Conservation (phyloP, 37 sponge, comb jelly and placozoan genomes). For the Diacarnus erythraeanus region DNA sequence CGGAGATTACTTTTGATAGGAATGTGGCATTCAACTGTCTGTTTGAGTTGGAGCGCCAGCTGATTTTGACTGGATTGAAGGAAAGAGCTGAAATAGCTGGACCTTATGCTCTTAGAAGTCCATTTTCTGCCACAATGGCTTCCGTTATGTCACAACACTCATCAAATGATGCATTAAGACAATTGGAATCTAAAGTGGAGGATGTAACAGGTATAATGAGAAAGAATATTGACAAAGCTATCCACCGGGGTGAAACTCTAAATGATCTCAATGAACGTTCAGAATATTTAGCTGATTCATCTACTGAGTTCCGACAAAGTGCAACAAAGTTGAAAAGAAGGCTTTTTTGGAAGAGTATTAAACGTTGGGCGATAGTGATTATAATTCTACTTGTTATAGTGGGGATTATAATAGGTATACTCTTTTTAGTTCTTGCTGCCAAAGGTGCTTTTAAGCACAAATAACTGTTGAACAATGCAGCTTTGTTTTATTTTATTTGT, state of each 20-base stretch:
- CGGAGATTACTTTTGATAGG: constrained; percentile 8
- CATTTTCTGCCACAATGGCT: neutral
- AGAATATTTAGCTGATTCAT: neutral
- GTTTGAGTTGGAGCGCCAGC: neutral
- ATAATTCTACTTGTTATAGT: neutral
- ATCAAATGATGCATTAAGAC: neutral
- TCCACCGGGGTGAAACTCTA: constrained; percentile 10
- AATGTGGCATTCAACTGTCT: constrained; percentile 21
- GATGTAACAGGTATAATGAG: constrained; percentile 22
- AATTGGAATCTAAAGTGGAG: neutral
- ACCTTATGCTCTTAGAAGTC: constrained; percentile 9
- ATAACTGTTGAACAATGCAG: neutral
- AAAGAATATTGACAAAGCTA: constrained; percentile 6
- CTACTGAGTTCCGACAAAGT: constrained; percentile 4
- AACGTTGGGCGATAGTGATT: neutral
- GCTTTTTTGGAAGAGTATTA: neutral
- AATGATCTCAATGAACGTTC: constrained; percentile 20
- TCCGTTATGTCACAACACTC: neutral
- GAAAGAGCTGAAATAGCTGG: neutral
- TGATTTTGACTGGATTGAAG: constrained; percentile 1
- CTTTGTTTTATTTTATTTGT: too few relatives aligned
- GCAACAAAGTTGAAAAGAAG: constrained; percentile 22
- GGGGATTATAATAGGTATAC: neutral
- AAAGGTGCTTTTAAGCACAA: neutral
- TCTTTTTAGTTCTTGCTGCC: neutral